Percentiles rank a stretch among this genome's conserved stretches.
phyloP scores from a whole-genome alignment of 53 echinoderm and acorn worm species.

The Holothuria leucospilota region DNA sequence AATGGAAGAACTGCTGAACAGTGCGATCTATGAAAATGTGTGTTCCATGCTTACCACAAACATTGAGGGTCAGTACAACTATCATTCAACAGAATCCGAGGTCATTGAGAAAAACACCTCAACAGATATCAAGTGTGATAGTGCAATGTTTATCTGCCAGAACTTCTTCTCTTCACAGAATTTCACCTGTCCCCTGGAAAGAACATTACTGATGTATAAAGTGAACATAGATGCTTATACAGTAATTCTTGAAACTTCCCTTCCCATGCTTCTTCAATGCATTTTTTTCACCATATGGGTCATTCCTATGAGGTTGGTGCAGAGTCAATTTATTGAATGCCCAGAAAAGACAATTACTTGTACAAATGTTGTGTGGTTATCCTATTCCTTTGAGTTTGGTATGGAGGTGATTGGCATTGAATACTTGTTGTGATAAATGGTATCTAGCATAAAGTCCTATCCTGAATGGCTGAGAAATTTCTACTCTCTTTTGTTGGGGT shows the following conservation, averaged over 20 bases:
- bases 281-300: constrained; percentile 38
- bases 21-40: too few species aligned
- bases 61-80: background rate
- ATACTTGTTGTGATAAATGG: too few species aligned
- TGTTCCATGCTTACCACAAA: background rate
- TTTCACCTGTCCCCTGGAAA: background rate
- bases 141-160: constrained; percentile 7
- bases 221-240: constrained; percentile 8
- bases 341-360: too few species aligned
- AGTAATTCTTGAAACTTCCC: background rate
- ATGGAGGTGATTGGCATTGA: too few species aligned
- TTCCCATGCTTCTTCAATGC: background rate
- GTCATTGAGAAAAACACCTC: background rate
- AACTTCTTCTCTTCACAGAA: constrained; percentile 42
- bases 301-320: too few species aligned
- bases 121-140: constrained; percentile 4
- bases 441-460: too few species aligned
- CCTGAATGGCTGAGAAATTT: too few species aligned
- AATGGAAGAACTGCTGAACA: constrained; percentile 13
- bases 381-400: too few species aligned
- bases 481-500: too few species aligned
- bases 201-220: background rate
- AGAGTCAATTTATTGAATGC: too few species aligned
- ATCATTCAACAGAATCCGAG: constrained; percentile 19
- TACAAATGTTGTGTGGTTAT: too few species aligned